These are phyloP conservation scores for Chondrilla cf. caribensis DNA, from an alignment of 37 sponge, comb jelly and placozoan genomes.

Conservation along the genomic window DNA sequence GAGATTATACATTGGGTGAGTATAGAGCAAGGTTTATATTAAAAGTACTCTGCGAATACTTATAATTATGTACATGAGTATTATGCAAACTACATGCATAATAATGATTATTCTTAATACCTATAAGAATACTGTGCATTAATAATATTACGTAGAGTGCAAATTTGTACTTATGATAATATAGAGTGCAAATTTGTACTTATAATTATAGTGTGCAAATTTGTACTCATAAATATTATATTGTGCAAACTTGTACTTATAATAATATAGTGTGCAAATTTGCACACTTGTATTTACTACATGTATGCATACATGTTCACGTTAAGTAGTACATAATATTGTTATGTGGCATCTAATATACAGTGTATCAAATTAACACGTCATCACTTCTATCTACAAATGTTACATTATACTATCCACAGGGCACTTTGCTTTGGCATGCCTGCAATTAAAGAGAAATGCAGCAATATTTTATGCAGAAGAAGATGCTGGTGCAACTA, in stretches of 20 bases:
- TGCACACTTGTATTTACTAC: too few relatives aligned
- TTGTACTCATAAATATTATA: background rate
- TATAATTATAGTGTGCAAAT: background rate
- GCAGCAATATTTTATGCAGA: background rate
- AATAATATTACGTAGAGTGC: background rate
- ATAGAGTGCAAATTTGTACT: conserved; percentile 8
- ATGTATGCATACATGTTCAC: too few relatives aligned
- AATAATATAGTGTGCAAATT: background rate
- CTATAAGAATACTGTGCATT: background rate
- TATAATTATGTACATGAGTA: too few relatives aligned
- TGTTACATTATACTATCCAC: background rate
- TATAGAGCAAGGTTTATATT: conserved; percentile 3
- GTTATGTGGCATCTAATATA: too few relatives aligned
- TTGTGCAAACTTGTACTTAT: background rate
- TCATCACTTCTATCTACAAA: too few relatives aligned
- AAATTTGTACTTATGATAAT: too few relatives aligned
- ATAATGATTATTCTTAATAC: too few relatives aligned
- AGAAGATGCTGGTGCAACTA: background rate
- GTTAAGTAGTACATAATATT: too few relatives aligned
- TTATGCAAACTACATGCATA: too few relatives aligned
- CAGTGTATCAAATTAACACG: too few relatives aligned
- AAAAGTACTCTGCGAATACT: background rate
- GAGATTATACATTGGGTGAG: background rate
- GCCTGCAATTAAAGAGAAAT: background rate
- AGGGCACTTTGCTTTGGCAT: background rate